Conservation (phyloP, 2,113 vertebrate species). For the Phaethornis superciliosus region DNA sequence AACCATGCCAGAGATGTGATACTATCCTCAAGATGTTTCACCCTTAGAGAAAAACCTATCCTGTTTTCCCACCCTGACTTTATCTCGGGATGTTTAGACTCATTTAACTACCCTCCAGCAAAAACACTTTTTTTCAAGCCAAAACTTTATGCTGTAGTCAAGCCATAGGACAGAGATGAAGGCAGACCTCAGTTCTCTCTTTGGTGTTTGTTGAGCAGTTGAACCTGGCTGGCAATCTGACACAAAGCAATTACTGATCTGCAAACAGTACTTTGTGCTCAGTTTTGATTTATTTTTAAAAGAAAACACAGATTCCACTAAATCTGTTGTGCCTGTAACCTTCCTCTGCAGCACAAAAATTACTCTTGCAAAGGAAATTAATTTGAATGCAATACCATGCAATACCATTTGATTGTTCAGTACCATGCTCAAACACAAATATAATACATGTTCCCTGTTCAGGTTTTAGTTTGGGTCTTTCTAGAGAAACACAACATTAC, state of each 20-base stretch:
- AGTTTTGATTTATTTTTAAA: constrained; percentile 43
- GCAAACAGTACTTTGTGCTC: constrained; percentile 8
- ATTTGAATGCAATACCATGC: not conserved
- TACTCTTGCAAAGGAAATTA: constrained; percentile 8
- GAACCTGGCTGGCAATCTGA: not conserved
- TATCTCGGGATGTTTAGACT: not conserved
- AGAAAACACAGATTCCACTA: constrained; percentile 1
- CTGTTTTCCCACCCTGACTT: not conserved
- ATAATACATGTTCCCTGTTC: not conserved
- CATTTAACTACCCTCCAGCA: not conserved
- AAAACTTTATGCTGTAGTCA: not conserved
- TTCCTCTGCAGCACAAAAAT: not conserved
- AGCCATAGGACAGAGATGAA: not conserved
- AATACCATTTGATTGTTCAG: not conserved
- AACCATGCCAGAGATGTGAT: not conserved
- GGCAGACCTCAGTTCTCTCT: not conserved
- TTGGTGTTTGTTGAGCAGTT: not conserved
- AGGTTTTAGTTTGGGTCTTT: not conserved
- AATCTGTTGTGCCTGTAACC: not conserved
- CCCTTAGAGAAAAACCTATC: not conserved
- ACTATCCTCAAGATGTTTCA: not conserved
- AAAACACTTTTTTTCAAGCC: not conserved
- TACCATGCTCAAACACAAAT: not conserved
- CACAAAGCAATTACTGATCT: constrained; percentile 2
- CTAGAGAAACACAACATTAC: not conserved